Base-by-base conservation (phyloP, 2,888 invertebrate species). In the Byasa hedistus region DNA sequence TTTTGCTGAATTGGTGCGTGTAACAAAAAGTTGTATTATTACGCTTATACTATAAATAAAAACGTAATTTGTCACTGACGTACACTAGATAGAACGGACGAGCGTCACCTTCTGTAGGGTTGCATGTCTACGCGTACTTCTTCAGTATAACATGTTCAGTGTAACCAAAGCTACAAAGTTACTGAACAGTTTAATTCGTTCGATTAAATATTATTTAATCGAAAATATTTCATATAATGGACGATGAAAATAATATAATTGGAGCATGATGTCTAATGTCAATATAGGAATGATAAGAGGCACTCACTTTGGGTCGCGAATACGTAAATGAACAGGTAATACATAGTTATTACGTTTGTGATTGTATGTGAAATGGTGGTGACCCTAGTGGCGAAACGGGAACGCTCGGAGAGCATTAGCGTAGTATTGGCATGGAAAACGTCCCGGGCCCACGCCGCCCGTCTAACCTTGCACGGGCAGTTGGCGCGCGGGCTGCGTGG, bases 391-490 rank as follows among this genome's bases (percentile, higher is more conserved):
- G 22, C 8, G 12, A 36, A 66, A 48, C 44, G 67, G 51, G 61
- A 67, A 48, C 65, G 51, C 48, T 60, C 44, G 54, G 39, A 63
- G 61, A 68, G 54, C 60, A 68, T 68, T 56, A 61, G 71, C 71
- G 74, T 76, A 71, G 74, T 79, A 79, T 82, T 84, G 79, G 81
- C 82, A 78, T 78, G 75, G 75, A 75, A 75, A 74, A 75, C 75
- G 76, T 75, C 76, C 72, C 77, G 75, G 75, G 75, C 87, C 87
- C 84, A 87, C 87, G 84, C 83, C 76, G 74, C 71, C 74, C 73
- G 70, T 61, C 77, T 84, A 85, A 87, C 88, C 89, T 89, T 89
- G 88, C 79, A 78, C 79, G 85, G 83, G 82, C 84, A 84, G 86
- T 80, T 86, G 83, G 83, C 85, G 84, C 85, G 84, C 82, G 82